These are phyloP conservation scores for Mionectes macconnelli DNA, from an alignment of 2,113 vertebrate genomes.

Conservation along the genomic window DNA sequence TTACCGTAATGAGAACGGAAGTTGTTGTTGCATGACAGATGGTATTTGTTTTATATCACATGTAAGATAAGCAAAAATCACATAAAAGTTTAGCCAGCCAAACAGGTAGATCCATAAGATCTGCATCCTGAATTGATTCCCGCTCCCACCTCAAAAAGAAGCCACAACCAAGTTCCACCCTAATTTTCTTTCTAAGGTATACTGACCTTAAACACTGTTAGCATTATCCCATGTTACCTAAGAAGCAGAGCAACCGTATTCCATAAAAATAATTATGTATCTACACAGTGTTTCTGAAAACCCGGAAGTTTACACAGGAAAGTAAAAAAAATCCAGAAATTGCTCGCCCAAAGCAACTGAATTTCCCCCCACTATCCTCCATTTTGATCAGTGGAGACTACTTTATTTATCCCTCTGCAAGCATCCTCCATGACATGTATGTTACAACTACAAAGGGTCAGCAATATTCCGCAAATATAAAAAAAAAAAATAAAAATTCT, in stretches of 20 bases:
- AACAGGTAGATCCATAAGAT: slow-evolving; percentile 19
- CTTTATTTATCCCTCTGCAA: background rate
- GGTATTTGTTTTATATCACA: slow-evolving; percentile 68
- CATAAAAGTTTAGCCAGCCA: slow-evolving; percentile 2
- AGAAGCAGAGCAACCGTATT: background rate
- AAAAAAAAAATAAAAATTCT: background rate
- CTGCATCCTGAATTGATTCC: background rate
- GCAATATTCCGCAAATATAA: background rate
- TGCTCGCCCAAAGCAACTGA: background rate
- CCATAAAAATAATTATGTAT: background rate
- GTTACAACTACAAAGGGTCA: background rate
- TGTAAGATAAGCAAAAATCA: slow-evolving; percentile 67
- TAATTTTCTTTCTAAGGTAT: background rate
- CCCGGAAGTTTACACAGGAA: background rate
- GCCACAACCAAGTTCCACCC: background rate
- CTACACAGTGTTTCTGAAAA: background rate
- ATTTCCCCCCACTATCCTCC: background rate
- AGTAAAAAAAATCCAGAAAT: background rate
- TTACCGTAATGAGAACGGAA: slow-evolving; percentile 66
- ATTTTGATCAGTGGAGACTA: background rate
- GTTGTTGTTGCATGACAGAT: slow-evolving; percentile 66
- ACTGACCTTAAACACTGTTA: background rate
- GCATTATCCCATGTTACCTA: background rate
- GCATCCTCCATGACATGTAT: background rate
- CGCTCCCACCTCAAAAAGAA: background rate